Base-by-base conservation (phyloP, 2,888 invertebrate genomes). In the Aphodius granarius region DNA sequence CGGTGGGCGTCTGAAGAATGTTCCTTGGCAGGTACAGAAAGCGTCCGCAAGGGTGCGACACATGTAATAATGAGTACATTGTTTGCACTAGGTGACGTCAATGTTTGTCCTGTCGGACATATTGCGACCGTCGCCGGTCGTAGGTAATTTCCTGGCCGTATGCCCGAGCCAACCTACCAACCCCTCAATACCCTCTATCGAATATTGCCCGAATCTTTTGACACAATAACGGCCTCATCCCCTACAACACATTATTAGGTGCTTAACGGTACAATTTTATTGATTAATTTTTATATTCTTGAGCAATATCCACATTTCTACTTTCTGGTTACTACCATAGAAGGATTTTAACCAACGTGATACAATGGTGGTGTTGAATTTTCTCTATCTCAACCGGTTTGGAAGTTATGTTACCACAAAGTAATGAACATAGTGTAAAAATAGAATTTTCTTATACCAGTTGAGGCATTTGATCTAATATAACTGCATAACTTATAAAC, bases 51-150 rank as follows among this genome's bases (percentile, higher is more conserved):
- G 79, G 78, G 82, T 80, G 81, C 80, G 82, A 80, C 81, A 81
- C 81, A 82, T 81, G 81, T 81, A 81, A 82, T 82, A 82, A 81
- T 82, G 82, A 82, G 79, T 79, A 80, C 80, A 81, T 80, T 83
- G 82, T 82, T 83, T 83, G 78, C 85, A 78, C 83, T 79, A 82
- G 82, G 81, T 86, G 86, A 86, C 86, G 86, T 86, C 86, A 86
- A 84, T 86, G 86, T 86, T 86, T 86, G 83, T 85, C 80, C 82
- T 86, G 85, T 85, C 86, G 85, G 85, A 86, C 86, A 86, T 87
- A 87, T 87, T 87, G 86, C 86, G 85, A 85, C 84, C 84, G 84
- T 83, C 84, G 84, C 84, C 84, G n/a, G n/a, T 43, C 43, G 43
- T 43, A 43, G 85, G 86, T 86, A 87, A 87, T 87, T 86, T 87